Conservation (phyloP, 2,797 vertebrate genomes). For the Orientallactaga sibirica region DNA sequence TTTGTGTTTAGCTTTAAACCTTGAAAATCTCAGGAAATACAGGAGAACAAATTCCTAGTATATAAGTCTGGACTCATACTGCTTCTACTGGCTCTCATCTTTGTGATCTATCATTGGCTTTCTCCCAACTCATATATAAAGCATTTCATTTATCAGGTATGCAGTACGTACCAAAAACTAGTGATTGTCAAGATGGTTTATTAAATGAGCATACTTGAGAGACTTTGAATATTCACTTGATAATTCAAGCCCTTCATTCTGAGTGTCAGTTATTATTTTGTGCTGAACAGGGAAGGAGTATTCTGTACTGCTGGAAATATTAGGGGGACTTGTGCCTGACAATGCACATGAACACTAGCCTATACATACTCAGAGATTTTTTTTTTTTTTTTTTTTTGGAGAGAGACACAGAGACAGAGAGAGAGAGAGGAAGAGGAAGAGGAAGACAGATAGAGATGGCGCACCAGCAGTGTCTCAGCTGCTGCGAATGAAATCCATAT, state of each 20-base stretch:
- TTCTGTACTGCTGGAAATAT: not conserved
- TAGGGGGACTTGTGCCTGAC: not conserved
- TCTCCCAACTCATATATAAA: not conserved
- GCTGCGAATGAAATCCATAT: too few species aligned
- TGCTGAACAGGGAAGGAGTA: not conserved
- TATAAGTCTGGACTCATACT: not conserved
- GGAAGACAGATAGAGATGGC: too few species aligned
- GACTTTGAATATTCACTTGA: not conserved
- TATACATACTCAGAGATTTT: not conserved
- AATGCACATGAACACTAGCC: rapidly evolving
- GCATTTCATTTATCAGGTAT: too few species aligned
- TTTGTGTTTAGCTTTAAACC: not conserved
- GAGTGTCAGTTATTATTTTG: not conserved
- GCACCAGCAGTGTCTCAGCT: too few species aligned
- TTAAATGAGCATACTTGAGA: not conserved
- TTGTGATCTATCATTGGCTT: not conserved
- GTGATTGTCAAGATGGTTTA: not conserved
- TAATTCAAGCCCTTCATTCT: not conserved
- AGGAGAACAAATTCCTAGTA: not conserved
- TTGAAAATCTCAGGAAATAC: not conserved
- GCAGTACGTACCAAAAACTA: not conserved
- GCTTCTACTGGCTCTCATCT: not conserved
- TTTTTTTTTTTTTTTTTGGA: too few species aligned
- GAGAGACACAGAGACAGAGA: too few species aligned
- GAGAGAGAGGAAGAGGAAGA: too few species aligned